phyloP scores from a whole-genome alignment of 1,140 invertebrate species.

The Platorchestia sp. region DNA sequence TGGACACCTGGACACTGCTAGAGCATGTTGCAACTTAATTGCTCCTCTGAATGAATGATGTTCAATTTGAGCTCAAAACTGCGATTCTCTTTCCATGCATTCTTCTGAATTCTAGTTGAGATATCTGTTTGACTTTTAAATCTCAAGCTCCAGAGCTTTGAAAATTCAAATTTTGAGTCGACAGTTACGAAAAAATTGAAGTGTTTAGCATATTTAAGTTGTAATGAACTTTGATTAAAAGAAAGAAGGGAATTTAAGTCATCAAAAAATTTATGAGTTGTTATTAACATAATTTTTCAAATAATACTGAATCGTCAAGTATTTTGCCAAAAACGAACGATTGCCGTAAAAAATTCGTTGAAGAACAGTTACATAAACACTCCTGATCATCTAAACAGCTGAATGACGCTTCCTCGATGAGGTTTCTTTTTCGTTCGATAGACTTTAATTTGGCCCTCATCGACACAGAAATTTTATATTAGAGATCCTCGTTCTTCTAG shows the following conservation, averaged over 20 bases:
- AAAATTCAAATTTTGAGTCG: too few relatives aligned
- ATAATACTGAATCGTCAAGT: neutral
- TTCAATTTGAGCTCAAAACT: neutral
- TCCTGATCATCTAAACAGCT: neutral
- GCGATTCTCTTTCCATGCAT: neutral
- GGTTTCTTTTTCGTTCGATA: neutral
- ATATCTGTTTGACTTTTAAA: too few relatives aligned
- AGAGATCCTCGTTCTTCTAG: neutral
- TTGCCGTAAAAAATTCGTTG: neutral
- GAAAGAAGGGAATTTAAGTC: neutral
- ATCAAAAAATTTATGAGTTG: neutral
- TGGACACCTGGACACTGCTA: neutral
- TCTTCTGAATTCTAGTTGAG: neutral
- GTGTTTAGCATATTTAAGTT: neutral
- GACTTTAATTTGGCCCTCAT: neutral
- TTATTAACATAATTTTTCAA: neutral
- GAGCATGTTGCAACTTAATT: neutral
- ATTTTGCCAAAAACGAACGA: neutral
- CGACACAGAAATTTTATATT: neutral
- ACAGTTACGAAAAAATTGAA: neutral
- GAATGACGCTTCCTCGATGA: neutral
- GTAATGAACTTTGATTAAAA: too few relatives aligned
- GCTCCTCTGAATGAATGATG: neutral
- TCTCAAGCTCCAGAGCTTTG: too few relatives aligned
- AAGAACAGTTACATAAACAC: neutral